Conservation (phyloP, 2,797 vertebrate species). For the Betta splendens region DNA sequence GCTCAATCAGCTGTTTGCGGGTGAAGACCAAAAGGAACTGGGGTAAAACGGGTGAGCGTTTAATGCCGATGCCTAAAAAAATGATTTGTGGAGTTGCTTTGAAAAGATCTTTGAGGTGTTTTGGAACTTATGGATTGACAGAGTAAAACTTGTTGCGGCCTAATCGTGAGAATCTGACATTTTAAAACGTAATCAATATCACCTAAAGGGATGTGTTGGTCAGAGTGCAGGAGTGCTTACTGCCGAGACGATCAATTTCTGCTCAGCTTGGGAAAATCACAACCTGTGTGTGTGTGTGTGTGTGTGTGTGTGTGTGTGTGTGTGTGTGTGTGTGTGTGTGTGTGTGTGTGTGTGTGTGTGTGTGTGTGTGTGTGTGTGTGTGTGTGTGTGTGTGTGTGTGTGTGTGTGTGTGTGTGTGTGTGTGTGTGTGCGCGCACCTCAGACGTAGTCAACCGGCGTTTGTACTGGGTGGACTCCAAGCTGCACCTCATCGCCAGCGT, state of each 20-base stretch:
- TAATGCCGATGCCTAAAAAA: conserved; percentile 8
- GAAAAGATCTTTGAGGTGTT: conserved; percentile 35
- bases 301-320: too few relatives aligned
- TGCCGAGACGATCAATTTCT: conserved; percentile 54
- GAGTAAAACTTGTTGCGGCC: conserved; percentile 20
- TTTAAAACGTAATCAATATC: conserved; percentile 63
- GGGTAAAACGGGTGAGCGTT: conserved; percentile 14
- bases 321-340: too few relatives aligned
- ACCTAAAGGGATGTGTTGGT: conserved; percentile 57
- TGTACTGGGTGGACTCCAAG: conserved; percentile 99
- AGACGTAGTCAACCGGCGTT: conserved; percentile 93
- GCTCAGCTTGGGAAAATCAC: conserved; percentile 36
- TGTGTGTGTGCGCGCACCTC: conserved; percentile 40
- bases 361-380: too few relatives aligned
- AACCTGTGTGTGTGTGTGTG: too few relatives aligned
- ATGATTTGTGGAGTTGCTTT: conserved; percentile 16
- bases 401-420: conserved; percentile 20
- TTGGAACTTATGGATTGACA: conserved; percentile 34
- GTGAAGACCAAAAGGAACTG: conserved; percentile 24
- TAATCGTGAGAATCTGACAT: conserved; percentile 58
- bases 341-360: too few relatives aligned
- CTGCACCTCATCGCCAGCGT: conserved; percentile 93
- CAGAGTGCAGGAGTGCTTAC: conserved; percentile 49
- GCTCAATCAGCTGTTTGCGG: neutral
- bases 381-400: too few relatives aligned